Evolutionary conservation across 1,140 invertebrate species (phyloP).

Genomic region (Littorina saxatilis): DNA sequence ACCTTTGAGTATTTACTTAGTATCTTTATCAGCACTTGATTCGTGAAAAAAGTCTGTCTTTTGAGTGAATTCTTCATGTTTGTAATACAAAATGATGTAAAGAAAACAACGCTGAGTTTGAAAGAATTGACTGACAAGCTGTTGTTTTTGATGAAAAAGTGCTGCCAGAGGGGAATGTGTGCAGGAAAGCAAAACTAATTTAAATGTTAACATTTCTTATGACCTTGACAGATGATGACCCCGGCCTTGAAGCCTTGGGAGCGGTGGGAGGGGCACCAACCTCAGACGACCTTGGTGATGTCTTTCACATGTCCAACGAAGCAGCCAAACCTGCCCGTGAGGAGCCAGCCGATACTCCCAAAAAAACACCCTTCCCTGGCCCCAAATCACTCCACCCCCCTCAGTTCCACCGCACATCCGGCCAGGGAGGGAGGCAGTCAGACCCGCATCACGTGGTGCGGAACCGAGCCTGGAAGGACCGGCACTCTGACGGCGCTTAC

Average conservation of each 20-base stretch:
- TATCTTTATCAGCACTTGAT: no score
- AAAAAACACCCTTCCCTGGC: background rate
- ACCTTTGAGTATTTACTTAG: no score
- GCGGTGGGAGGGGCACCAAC: slow-evolving; percentile 32
- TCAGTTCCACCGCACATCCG: slow-evolving; percentile 7
- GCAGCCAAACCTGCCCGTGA: background rate
- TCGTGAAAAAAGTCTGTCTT: no score
- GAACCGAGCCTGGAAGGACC: slow-evolving; percentile 17
- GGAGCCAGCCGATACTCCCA: background rate
- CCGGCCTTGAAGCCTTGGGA: slow-evolving; percentile 41
- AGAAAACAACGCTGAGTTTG: no score
- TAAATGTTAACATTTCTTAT: no score
- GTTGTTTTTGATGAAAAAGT: no score
- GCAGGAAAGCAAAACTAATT: no score
- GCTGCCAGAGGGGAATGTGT: no score
- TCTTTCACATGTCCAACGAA: slow-evolving; percentile 15
- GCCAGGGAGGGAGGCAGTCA: background rate
- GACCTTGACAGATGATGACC: slow-evolving; percentile 28
- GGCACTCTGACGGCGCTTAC: background rate
- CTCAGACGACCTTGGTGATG: slow-evolving; percentile 16
- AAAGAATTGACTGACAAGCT: background rate
- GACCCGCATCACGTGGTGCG: slow-evolving; percentile 27
- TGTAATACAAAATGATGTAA: no score
- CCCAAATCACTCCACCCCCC: slow-evolving; percentile 26
- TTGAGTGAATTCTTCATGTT: no score